A percentile compares a stretch with the other conserved stretches of the same genome.
Evolutionary conservation across 2,113 vertebrate species (phyloP).

Genomic region (Cynopterus brachyotis): DNA sequence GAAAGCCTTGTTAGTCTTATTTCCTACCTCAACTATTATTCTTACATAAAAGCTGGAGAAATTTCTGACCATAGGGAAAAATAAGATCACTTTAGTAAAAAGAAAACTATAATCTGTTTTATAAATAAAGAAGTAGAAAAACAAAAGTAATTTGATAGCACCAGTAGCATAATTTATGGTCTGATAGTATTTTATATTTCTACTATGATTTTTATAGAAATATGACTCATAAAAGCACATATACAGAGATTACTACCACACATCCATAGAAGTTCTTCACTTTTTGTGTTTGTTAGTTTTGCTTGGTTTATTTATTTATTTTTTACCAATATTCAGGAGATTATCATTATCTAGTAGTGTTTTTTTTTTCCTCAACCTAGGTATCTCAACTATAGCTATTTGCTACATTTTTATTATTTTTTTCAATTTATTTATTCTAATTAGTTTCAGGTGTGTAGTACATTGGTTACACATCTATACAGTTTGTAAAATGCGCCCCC

Average conservation of each 20-base stretch:
- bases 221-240: not conserved
- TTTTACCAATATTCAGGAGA: not conserved
- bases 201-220: not conserved
- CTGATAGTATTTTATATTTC: not conserved
- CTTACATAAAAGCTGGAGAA: not conserved
- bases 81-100: not conserved
- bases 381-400: not conserved
- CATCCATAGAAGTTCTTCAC: not conserved
- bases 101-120: not conserved
- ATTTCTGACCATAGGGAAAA: not conserved
- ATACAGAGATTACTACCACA: not conserved
- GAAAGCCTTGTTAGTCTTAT: not conserved
- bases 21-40: not conserved
- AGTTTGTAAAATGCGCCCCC: too few species aligned
- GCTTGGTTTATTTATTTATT: not conserved
- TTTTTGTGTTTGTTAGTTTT: not conserved
- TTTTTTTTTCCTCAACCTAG: not conserved
- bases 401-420: not conserved
- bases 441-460: too few species aligned
- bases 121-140: not conserved
- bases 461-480: too few species aligned
- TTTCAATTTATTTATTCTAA: too few species aligned
- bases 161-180: not conserved
- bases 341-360: not conserved
- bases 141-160: not conserved